Percentiles rank a stretch among this genome's conserved stretches.
Evolutionary conservation across 2,797 vertebrate species (phyloP).

Genomic region (Sciurus carolinensis): DNA sequence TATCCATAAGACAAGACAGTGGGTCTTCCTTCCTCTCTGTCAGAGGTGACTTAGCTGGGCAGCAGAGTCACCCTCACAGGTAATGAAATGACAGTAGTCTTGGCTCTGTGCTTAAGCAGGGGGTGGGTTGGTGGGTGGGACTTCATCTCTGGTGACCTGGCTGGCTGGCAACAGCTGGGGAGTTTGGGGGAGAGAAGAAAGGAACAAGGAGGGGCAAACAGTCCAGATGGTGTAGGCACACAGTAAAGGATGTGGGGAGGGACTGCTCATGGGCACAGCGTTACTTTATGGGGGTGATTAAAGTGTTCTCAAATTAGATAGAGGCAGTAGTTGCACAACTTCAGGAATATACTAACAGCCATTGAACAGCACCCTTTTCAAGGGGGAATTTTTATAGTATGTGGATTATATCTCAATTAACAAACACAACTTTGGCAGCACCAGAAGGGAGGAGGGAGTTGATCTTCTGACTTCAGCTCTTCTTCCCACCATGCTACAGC

Average conservation of each 20-base stretch:
- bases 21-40: not conserved
- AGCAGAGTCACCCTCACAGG: not conserved
- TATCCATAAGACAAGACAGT: not conserved
- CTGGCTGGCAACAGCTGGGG: not conserved
- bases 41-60: not conserved
- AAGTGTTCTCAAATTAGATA: slow-evolving; percentile 29
- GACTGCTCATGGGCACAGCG: not conserved
- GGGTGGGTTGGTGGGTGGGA: not conserved
- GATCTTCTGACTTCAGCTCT: not conserved
- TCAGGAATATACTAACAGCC: not conserved
- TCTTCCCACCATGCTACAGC: not conserved
- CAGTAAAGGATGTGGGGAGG: not conserved
- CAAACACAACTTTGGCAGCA: not conserved
- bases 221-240: not conserved
- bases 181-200: not conserved
- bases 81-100: not conserved
- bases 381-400: not conserved
- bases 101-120: not conserved
- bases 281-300: not conserved
- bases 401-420: not conserved
- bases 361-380: not conserved
- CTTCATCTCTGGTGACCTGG: not conserved
- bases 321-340: not conserved
- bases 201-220: not conserved
- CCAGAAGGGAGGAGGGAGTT: not conserved